phyloP scores from a whole-genome alignment of 2,888 invertebrate species.

The Hydropsyche betteni region DNA sequence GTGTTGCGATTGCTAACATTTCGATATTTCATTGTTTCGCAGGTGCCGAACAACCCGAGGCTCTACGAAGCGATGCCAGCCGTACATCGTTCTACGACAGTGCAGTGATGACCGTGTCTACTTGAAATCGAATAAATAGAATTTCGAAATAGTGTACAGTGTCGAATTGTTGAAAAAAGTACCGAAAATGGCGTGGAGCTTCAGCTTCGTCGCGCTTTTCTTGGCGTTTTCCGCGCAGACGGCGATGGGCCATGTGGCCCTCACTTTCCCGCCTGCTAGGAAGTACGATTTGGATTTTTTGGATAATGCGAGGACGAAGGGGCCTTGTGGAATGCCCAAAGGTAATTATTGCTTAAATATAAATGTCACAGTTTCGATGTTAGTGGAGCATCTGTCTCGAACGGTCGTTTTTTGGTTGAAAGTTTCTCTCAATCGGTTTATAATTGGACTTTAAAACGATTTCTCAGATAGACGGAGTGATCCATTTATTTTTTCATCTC shows the following conservation, averaged over 20 bases:
- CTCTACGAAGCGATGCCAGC: neutral
- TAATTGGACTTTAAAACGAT: too few species aligned
- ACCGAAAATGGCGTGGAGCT: conserved; percentile 3
- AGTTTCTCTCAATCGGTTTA: neutral
- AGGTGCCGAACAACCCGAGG: conserved; percentile 14
- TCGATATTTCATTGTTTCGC: conserved; percentile 32
- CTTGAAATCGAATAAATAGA: neutral
- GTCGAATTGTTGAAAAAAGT: conserved; percentile 1
- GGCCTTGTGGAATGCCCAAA: conserved; percentile 96
- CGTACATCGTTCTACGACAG: neutral
- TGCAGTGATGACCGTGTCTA: neutral
- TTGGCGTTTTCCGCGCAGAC: conserved; percentile 30
- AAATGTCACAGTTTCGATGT: neutral
- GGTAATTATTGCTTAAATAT: conserved; percentile 66
- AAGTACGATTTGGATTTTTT: conserved; percentile 91
- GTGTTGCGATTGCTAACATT: neutral
- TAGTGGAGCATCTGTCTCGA: neutral
- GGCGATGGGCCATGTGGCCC: conserved; percentile 75
- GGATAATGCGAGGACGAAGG: conserved; percentile 88
- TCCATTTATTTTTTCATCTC: too few species aligned
- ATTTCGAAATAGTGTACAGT: neutral
- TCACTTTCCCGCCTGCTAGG: conserved; percentile 90
- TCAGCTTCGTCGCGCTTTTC: conserved; percentile 25
- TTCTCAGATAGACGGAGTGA: too few species aligned
- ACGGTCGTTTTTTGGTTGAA: too few species aligned